Evolutionary conservation across 2,888 invertebrate genomes (phyloP), one percentile per base, ranked within the genome.

Genomic region (Catonia carolina): DNA sequence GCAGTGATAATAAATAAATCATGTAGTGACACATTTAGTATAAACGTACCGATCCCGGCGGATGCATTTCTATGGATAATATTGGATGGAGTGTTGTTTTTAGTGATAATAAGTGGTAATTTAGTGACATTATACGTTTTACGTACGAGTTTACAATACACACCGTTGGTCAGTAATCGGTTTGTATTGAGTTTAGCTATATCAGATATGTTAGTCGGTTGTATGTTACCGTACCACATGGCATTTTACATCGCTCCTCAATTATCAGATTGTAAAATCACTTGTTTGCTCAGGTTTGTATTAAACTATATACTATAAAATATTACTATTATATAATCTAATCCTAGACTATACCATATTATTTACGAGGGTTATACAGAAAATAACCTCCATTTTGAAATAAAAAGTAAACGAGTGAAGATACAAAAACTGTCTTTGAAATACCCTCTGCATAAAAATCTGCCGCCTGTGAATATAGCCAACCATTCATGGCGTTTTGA

Each of bases 171-270:
- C 53, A 86, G 89, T 58, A 89, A 88, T 74, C 80, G 85, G 66
- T 88, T 89, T 73, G 83, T 89, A 62, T 77, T 87, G 60, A 88
- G 86, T 71, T 73, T 89, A 66, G 89, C 89, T 23, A 76, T 87
- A 61, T 86, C 88, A 20, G 89, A 89, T 73, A 77, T 87, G 48
- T 77, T 87, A 72, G 88, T 89, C 55, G 89, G 88, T 3, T 72
- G 87, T 35, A 83, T 85, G 31, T 73, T 89, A 65, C 87, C 88
- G 15, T 89, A 86, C 72, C 88, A 89, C 70, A 78, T 86, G 67
- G 80, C 83, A 47, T 89, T 89, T 73, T 86, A 86, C 72, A 70
- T 85, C 62, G 75, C 79, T 65, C 75, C 75, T 5, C 75, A 77
- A 58, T 76, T 87, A 65, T 83, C 82, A 35, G 72, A 73, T 47